phyloP scores from a whole-genome alignment of 2,888 invertebrate genomes.

The Nemurella pictetii region DNA sequence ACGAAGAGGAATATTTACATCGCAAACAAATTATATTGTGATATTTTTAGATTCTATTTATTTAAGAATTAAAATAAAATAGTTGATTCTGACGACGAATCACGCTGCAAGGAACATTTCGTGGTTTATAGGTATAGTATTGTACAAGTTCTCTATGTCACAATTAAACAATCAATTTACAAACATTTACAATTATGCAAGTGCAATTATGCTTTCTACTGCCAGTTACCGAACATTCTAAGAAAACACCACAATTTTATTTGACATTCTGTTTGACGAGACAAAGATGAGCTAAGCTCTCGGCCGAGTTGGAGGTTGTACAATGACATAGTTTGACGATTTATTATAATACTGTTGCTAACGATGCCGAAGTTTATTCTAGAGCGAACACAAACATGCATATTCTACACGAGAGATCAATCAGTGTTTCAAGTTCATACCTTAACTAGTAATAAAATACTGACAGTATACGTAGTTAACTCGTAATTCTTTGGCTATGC shows the following conservation, averaged over 20 bases:
- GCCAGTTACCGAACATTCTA: background rate
- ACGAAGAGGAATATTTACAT: background rate
- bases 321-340: background rate
- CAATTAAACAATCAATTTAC: background rate
- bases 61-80: background rate
- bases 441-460: background rate
- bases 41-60: constrained; percentile 1
- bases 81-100: background rate
- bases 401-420: background rate
- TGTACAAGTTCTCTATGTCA: background rate
- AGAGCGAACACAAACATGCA: background rate
- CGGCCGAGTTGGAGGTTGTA: no score
- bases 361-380: background rate
- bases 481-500: background rate
- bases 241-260: background rate
- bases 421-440: background rate
- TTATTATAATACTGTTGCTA: background rate
- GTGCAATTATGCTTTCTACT: background rate
- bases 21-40: background rate
- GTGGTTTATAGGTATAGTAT: background rate
- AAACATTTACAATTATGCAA: background rate
- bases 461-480: background rate
- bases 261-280: background rate
- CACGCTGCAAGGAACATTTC: background rate
- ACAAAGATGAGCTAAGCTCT: no score